These are phyloP conservation scores for Dreissena polymorpha DNA, from an alignment of 1,140 invertebrate species.

Conservation along the genomic window DNA sequence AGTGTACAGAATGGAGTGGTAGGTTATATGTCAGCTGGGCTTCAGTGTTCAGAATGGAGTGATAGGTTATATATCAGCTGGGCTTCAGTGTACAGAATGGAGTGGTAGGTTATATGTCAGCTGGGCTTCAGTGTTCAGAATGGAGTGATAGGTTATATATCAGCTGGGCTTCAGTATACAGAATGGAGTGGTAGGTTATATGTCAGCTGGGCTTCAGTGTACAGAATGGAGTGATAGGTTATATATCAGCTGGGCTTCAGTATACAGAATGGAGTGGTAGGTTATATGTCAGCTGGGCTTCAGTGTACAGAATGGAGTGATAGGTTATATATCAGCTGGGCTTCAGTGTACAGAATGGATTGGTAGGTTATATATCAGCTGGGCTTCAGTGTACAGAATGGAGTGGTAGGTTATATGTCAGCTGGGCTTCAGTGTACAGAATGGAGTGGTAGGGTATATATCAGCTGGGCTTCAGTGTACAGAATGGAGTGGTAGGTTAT, in stretches of 20 bases:
- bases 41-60: conserved; percentile 99
- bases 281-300: conserved; percentile 99
- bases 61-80: conserved; percentile 98
- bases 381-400: conserved; percentile 99
- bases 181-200: conserved; percentile 99
- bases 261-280: conserved; percentile 99
- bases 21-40: conserved; percentile 99
- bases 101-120: conserved; percentile 99
- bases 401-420: conserved; percentile 99
- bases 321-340: conserved; percentile 99
- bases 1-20: conserved; percentile 99
- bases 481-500: conserved; percentile 99
- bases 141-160: conserved; percentile 99
- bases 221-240: conserved; percentile 99
- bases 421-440: conserved; percentile 99
- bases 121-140: conserved; percentile 99
- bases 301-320: conserved; percentile 99
- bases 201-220: conserved; percentile 99
- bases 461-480: conserved; percentile 99
- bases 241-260: conserved; percentile 99
- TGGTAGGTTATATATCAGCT: conserved; percentile 99
- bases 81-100: conserved; percentile 99
- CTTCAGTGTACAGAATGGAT: conserved; percentile 99
- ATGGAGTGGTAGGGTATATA: conserved; percentile 98
- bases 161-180: conserved; percentile 99